Conservation (phyloP, 2,113 vertebrate species). For the Octodon degus region DNA sequence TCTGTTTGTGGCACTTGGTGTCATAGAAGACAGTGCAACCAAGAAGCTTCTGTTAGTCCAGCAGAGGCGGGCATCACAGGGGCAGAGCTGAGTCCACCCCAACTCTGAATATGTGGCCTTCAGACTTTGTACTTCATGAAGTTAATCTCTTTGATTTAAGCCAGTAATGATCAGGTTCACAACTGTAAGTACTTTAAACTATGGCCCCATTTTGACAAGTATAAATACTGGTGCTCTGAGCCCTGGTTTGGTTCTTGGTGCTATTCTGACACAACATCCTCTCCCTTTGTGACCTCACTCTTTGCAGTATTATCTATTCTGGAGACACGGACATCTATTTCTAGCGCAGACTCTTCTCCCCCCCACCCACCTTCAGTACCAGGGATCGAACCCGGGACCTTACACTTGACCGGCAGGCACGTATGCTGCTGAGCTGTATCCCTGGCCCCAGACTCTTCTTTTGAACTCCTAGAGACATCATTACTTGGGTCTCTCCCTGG, state of each 20-base stretch:
- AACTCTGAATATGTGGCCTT: background rate
- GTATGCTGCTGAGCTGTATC: too few relatives aligned
- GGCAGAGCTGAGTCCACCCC: background rate
- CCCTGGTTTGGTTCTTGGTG: background rate
- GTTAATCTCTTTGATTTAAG: constrained; percentile 11
- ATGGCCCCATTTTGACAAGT: background rate
- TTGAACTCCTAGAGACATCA: background rate
- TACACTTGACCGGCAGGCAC: too few relatives aligned
- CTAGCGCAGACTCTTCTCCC: background rate
- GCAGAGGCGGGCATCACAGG: background rate
- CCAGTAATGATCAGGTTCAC: background rate
- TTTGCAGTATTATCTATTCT: background rate
- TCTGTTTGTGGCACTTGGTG: background rate
- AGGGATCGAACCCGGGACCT: too few relatives aligned
- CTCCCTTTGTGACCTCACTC: background rate
- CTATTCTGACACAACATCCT: background rate
- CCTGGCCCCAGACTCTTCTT: background rate
- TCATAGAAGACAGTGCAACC: background rate
- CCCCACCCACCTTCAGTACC: too few relatives aligned
- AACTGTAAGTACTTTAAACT: background rate
- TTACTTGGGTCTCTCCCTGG: background rate
- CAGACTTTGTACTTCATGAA: background rate
- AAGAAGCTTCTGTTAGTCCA: background rate
- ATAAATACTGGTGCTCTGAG: background rate
- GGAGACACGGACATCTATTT: background rate